These are phyloP conservation scores for Coilia nasus DNA, from an alignment of 2,797 vertebrate genomes.

Conservation along the genomic window DNA sequence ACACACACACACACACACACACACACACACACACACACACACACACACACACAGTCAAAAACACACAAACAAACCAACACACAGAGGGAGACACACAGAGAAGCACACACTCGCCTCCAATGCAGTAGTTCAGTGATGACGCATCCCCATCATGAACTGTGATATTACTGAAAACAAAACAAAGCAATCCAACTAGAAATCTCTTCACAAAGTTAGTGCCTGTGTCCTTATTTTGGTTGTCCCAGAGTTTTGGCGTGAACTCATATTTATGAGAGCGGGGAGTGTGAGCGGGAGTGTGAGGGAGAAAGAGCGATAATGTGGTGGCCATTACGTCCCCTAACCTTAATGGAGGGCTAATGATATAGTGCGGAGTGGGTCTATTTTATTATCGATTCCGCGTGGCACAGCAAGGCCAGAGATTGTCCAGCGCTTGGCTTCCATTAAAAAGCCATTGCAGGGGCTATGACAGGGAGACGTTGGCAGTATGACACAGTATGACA, in stretches of 20 bases:
- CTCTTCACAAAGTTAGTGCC: background rate
- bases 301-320: background rate
- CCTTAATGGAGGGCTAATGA: background rate
- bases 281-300: background rate
- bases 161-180: background rate
- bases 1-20: slow-evolving; percentile 39
- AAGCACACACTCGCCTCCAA: background rate
- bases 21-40: background rate
- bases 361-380: background rate
- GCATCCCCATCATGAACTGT: background rate
- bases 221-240: background rate
- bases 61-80: background rate
- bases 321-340: background rate
- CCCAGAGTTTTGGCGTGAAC: background rate
- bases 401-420: background rate
- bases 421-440: slow-evolving; percentile 35
- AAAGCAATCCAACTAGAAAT: background rate
- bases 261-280: background rate
- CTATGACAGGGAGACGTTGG: slow-evolving; percentile 29
- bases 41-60: background rate
- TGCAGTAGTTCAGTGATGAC: background rate
- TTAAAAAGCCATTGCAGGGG: slow-evolving; percentile 45
- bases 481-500: too few species aligned
- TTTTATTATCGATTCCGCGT: background rate
- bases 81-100: too few species aligned